Evolutionary conservation across 2,888 invertebrate species (phyloP).

Genomic region (Platypus cylindrus): DNA sequence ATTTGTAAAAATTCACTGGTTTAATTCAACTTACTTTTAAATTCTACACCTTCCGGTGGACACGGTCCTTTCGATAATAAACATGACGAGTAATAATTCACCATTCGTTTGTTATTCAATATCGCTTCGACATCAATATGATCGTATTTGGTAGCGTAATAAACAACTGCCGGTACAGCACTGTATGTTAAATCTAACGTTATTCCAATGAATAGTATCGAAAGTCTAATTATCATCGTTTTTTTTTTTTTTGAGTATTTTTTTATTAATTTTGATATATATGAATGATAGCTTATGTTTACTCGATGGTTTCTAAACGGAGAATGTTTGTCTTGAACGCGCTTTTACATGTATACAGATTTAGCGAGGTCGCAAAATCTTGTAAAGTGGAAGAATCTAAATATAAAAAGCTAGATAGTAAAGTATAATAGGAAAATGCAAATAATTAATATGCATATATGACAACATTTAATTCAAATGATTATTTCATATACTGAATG

Average conservation of each 20-base stretch:
- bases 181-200: conserved; percentile 8
- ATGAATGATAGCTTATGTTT: conserved; percentile 5
- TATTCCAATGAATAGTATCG: conserved; percentile 8
- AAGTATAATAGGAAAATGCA: no score
- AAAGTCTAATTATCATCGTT: no score
- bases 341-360: no score
- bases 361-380: conserved; percentile 12
- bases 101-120: conserved; percentile 52
- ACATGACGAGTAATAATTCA: conserved; percentile 60
- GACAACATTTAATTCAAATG: no score
- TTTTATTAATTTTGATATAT: no score
- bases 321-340: conserved; percentile 9
- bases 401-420: no score
- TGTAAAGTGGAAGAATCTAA: conserved; percentile 5
- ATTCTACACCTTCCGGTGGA: conserved; percentile 56
- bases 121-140: conserved; percentile 57
- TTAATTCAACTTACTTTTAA: conserved; percentile 51
- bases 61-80: conserved; percentile 53
- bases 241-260: no score
- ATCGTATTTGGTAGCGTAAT: conserved; percentile 48
- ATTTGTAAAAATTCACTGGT: no score
- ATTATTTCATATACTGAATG: no score
- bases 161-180: conserved; percentile 12
- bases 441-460: no score
- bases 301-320: conserved; percentile 8